phyloP scores from a whole-genome alignment of 2,797 vertebrate genomes.

The Hoplostethus atlanticus region DNA sequence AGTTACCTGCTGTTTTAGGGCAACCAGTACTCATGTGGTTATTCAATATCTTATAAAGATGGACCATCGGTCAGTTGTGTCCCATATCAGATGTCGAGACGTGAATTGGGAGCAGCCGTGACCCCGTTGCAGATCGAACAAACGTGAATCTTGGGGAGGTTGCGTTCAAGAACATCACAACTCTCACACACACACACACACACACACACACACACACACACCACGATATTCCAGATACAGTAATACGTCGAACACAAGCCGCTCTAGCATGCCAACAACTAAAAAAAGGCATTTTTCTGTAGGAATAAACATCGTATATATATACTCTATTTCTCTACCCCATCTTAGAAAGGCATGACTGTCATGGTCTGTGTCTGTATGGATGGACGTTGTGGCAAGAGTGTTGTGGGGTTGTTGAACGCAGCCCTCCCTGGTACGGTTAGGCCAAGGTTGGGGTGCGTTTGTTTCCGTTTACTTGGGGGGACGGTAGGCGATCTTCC shows the following conservation, averaged over 20 bases:
- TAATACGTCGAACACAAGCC: not conserved
- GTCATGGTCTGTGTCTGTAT: slow-evolving; percentile 23
- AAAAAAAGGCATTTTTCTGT: slow-evolving; percentile 27
- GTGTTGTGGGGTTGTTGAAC: slow-evolving; percentile 57
- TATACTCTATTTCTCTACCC: slow-evolving; percentile 4
- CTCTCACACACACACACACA: slow-evolving; percentile 19
- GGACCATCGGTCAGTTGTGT: slow-evolving; percentile 34
- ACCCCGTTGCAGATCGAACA: slow-evolving; percentile 24
- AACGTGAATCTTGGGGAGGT: slow-evolving; percentile 24
- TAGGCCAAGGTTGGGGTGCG: slow-evolving; percentile 13
- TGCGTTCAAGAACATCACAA: slow-evolving; percentile 62
- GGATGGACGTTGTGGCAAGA: not conserved
- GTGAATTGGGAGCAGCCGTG: slow-evolving; percentile 15
- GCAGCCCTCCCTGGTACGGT: slow-evolving; percentile 31
- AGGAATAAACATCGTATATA: slow-evolving; percentile 12
- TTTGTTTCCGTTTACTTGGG: slow-evolving; percentile 80
- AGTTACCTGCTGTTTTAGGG: slow-evolving; percentile 34
- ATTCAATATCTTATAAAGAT: slow-evolving; percentile 66
- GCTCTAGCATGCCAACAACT: slow-evolving; percentile 11
- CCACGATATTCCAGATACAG: slow-evolving; percentile 16
- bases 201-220: not conserved
- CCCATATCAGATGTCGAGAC: slow-evolving; percentile 20
- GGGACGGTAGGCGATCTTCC: slow-evolving; percentile 88
- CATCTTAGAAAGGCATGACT: slow-evolving; percentile 45
- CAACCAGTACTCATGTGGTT: slow-evolving; percentile 46